Conservation (phyloP, 2,113 vertebrate genomes). For the Tachuris rubrigastra region DNA sequence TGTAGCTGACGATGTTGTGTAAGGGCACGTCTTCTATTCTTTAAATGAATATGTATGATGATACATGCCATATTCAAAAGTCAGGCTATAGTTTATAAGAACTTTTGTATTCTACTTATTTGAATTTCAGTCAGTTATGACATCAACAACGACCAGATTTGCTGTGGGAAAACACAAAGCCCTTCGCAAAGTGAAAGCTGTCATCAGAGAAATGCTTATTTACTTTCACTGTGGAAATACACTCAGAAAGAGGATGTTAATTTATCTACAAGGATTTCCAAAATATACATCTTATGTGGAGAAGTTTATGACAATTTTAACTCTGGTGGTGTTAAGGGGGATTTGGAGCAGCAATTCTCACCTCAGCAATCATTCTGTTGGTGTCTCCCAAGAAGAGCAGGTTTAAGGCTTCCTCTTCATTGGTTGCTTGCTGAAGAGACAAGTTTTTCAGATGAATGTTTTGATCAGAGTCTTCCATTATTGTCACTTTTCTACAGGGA, state of each 20-base stretch:
- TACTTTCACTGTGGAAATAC: neutral
- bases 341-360: slow-evolving; percentile 53
- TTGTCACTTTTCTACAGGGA: slow-evolving; percentile 84
- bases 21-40: neutral
- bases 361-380: slow-evolving; percentile 97
- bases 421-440: slow-evolving; percentile 87
- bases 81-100: neutral
- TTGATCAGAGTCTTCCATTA: slow-evolving; percentile 93
- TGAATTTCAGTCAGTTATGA: neutral
- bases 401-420: slow-evolving; percentile 94
- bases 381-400: slow-evolving; percentile 96
- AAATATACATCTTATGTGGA: neutral
- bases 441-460: slow-evolving; percentile 96
- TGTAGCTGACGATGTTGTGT: neutral
- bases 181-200: neutral
- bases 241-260: neutral
- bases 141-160: neutral
- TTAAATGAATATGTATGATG: neutral
- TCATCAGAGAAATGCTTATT: neutral
- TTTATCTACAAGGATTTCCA: neutral
- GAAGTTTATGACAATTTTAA: neutral
- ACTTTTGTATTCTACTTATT: neutral
- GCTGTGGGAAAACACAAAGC: neutral
- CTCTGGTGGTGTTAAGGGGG: neutral
- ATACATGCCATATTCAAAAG: neutral